Evolutionary conservation across 1,140 invertebrate genomes (phyloP), one percentile per base, ranked within the genome.

Genomic region (Bombus balteatus): DNA sequence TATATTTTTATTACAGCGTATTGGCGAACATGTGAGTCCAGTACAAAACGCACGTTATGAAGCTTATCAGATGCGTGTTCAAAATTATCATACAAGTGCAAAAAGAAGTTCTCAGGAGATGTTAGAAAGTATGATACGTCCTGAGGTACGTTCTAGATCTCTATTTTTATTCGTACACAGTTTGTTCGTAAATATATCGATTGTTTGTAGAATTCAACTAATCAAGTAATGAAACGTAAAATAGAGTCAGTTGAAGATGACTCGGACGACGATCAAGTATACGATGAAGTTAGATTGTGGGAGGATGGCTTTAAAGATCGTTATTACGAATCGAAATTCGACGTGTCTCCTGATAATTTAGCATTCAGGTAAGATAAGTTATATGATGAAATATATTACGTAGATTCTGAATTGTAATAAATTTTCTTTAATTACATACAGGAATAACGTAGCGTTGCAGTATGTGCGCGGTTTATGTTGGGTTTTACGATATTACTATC

Each of bases 401-500:
- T 34, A 34, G 59, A 70, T 32, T 79, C 41, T 41, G 32, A 25
- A 37, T 25, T 37, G 10, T 68, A 53, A 53, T 53, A 81, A 68
- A 12, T 41, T 71, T 85, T 82, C 22, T 85, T 90, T 79, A 12
- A 73, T 62, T 86, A 53, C 2, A 34, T 92, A 81, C 70, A 97
- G 98, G 90, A 97, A 98, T 91, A 97, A 97, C 91, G 98, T 99
- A 15, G 98, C 98, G 13, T 96, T 98, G 77, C 98, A 99, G 94
- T 99, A 99, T 95, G 98, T 99, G 1, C 96, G 97, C 71, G 99
- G 99, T 0, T 95, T 99, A 18, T 99, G 98, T 95, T 99, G 99
- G 99, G 99, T 99, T 13, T 95, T 99, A 28, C 97, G 97, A 83
- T 99, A 99, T 95, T 99, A 99, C 95, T 99, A 99, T 96, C 99